phyloP scores from a whole-genome alignment of 2,888 invertebrate species.

The Beris morrisii region DNA sequence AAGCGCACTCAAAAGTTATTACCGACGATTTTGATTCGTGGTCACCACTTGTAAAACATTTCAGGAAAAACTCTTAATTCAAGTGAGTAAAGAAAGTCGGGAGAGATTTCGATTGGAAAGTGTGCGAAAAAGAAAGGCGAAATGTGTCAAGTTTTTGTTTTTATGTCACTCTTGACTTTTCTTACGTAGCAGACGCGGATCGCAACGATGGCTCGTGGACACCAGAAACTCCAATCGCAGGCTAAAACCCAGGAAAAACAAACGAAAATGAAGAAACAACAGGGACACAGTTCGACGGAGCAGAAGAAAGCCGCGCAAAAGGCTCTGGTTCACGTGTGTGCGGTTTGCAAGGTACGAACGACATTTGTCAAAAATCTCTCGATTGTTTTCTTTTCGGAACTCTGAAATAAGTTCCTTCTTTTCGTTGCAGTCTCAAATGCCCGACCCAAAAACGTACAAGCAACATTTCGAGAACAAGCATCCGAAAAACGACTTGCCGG shows the following conservation, averaged over 20 bases:
- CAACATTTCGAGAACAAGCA: constrained; percentile 99
- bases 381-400: constrained; percentile 1
- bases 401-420: not conserved
- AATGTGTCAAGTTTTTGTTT: not conserved
- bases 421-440: constrained; percentile 90
- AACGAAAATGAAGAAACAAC: constrained; percentile 83
- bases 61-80: not conserved
- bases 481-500: constrained; percentile 92
- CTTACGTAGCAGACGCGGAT: not conserved
- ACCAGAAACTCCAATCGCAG: constrained; percentile 98
- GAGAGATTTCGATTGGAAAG: too few relatives aligned
- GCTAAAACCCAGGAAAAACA: constrained; percentile 91
- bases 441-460: constrained; percentile 98
- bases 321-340: constrained; percentile 88
- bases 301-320: constrained; percentile 76
- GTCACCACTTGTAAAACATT: not conserved
- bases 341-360: constrained; percentile 79
- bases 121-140: too few relatives aligned
- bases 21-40: too few relatives aligned
- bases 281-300: constrained; percentile 75
- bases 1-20: too few relatives aligned
- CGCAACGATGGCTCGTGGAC: constrained; percentile 89
- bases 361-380: not conserved
- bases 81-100: too few relatives aligned
- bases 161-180: not conserved